A percentile compares a stretch with the other conserved stretches of the same genome.
Conservation (phyloP, 2,113 vertebrate species). For the Genyomyrus donnyi region DNA sequence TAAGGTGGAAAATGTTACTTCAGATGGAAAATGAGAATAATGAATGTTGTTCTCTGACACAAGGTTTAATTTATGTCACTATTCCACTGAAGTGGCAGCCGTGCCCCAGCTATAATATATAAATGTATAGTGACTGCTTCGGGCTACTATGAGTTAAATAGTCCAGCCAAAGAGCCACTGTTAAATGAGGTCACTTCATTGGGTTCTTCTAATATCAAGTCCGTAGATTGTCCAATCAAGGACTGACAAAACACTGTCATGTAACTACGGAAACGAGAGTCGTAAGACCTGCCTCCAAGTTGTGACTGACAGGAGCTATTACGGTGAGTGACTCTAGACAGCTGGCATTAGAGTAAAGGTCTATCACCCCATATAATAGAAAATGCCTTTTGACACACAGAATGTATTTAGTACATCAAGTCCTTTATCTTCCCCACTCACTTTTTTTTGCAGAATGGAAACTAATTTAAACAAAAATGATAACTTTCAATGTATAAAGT, state of each 20-base stretch:
- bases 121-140: neutral
- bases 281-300: neutral
- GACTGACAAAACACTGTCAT: neutral
- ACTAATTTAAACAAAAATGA: neutral
- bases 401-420: slow-evolving; percentile 14
- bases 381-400: slow-evolving; percentile 4
- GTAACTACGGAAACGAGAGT: slow-evolving; percentile 1
- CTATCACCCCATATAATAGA: neutral
- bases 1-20: neutral
- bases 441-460: neutral
- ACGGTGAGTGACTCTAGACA: slow-evolving; percentile 12
- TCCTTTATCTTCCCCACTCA: neutral
- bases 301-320: slow-evolving; percentile 24
- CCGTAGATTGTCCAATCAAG: neutral
- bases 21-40: neutral
- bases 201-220: neutral
- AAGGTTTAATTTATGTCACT: neutral
- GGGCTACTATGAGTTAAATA: neutral
- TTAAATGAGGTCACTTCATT: neutral
- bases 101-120: neutral
- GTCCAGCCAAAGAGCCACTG: neutral
- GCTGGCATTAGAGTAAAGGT: neutral
- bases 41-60: neutral
- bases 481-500: neutral
- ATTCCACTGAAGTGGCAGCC: neutral